phyloP scores from a whole-genome alignment of 1,140 invertebrate species.

The Papilio polytes region DNA sequence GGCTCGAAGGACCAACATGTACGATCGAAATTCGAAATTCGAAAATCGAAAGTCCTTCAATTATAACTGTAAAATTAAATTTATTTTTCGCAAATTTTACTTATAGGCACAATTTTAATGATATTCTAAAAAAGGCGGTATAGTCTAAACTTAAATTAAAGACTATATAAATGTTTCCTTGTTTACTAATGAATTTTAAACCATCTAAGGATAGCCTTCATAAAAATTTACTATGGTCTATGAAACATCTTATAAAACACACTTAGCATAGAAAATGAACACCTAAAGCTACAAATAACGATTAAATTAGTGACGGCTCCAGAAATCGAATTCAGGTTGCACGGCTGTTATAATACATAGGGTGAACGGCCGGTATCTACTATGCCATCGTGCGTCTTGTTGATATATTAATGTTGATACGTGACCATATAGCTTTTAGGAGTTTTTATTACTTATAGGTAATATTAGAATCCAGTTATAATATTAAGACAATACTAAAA shows the following conservation, averaged over 20 bases:
- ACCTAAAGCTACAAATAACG: constrained; percentile 12
- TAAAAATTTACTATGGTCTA: not conserved
- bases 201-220: not conserved
- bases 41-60: no score
- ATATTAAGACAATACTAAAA: no score
- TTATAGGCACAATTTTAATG: not conserved
- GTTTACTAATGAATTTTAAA: not conserved
- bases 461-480: no score
- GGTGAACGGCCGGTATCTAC: not conserved
- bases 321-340: constrained; percentile 4
- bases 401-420: not conserved
- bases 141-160: not conserved
- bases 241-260: not conserved
- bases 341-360: not conserved
- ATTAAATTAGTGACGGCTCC: constrained; percentile 5
- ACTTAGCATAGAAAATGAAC: not conserved
- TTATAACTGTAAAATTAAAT: not conserved
- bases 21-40: no score
- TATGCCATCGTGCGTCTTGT: not conserved
- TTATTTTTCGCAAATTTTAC: no score
- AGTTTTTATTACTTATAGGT: no score
- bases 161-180: not conserved
- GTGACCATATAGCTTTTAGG: no score
- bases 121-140: not conserved
- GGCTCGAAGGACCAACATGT: not conserved